A percentile compares a stretch with the other conserved stretches of the same genome.
phyloP scores from a whole-genome alignment of 1,140 invertebrate species.

The Pollicipes pollicipes region DNA sequence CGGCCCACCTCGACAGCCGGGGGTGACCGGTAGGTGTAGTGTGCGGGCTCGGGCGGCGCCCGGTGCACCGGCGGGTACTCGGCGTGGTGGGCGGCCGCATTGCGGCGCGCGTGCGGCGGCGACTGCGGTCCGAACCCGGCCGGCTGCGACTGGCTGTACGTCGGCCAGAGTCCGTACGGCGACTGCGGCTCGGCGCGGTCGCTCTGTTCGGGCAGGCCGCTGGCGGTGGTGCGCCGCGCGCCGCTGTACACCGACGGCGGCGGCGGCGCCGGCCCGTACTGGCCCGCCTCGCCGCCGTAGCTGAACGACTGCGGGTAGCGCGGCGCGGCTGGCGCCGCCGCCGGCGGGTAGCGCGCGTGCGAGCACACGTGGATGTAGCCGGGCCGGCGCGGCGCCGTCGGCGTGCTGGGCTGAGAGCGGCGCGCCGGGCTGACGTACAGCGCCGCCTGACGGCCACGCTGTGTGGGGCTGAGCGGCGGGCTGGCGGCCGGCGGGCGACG shows the following conservation, averaged over 20 bases:
- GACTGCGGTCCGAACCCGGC: not conserved
- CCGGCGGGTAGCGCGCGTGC: not conserved
- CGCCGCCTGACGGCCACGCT: not conserved
- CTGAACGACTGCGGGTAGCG: not conserved
- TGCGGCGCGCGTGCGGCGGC: not conserved
- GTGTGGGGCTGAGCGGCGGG: not conserved
- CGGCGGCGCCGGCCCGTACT: too few relatives aligned
- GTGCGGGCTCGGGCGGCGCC: too few relatives aligned
- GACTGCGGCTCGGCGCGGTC: too few relatives aligned
- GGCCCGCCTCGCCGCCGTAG: not conserved
- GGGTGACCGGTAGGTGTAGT: too few relatives aligned
- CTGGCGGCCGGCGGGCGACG: not conserved
- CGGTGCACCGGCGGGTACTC: not conserved
- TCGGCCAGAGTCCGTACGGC: not conserved
- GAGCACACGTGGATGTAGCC: conserved; percentile 43
- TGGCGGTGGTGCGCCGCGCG: not conserved
- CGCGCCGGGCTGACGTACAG: conserved; percentile 18
- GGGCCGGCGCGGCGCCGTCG: conserved; percentile 61
- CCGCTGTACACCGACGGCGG: not conserved
- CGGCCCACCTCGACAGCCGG: too few relatives aligned
- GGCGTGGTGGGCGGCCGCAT: not conserved
- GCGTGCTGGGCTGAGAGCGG: conserved; percentile 75
- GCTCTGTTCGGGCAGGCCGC: not conserved
- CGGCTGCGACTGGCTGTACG: not conserved
- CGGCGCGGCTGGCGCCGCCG: too few relatives aligned